Percentiles rank a stretch among this genome's conserved stretches.
These are phyloP conservation scores for Oligia latruncula DNA, from an alignment of 2,888 invertebrate species.

Conservation along the genomic window DNA sequence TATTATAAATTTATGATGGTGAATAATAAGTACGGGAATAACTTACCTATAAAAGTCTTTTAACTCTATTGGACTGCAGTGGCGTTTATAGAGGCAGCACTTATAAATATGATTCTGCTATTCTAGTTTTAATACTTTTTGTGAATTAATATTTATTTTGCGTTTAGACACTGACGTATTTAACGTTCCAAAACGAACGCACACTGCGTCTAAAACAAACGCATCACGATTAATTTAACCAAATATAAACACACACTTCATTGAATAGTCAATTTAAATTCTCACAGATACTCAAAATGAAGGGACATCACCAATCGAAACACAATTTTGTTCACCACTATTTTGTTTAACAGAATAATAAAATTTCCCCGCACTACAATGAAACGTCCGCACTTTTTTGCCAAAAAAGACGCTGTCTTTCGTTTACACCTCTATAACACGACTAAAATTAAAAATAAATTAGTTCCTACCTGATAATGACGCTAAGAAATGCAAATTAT, in stretches of 20 bases:
- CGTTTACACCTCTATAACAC: background rate
- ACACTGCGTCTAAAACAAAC: background rate
- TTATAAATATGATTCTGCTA: background rate
- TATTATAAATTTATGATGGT: background rate
- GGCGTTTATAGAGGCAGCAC: background rate
- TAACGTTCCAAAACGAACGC: background rate
- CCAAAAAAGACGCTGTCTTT: background rate
- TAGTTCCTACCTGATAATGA: background rate
- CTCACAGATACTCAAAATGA: background rate
- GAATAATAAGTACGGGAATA: background rate
- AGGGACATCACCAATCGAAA: no score
- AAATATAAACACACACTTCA: background rate
- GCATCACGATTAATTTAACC: background rate
- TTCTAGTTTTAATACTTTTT: background rate
- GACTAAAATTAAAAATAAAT: conserved; percentile 1
- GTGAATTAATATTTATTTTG: background rate
- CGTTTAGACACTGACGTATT: background rate
- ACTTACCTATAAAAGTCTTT: background rate
- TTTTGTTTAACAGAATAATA: background rate
- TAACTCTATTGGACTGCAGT: background rate
- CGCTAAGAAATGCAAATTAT: background rate
- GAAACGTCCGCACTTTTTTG: background rate
- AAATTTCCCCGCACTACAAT: no score
- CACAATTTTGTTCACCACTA: background rate
- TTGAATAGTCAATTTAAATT: background rate